Percentiles rank a stretch among this genome's conserved stretches.
Evolutionary conservation across 2,888 invertebrate genomes (phyloP).

Genomic region (Marasmarcha lunaedactyla): DNA sequence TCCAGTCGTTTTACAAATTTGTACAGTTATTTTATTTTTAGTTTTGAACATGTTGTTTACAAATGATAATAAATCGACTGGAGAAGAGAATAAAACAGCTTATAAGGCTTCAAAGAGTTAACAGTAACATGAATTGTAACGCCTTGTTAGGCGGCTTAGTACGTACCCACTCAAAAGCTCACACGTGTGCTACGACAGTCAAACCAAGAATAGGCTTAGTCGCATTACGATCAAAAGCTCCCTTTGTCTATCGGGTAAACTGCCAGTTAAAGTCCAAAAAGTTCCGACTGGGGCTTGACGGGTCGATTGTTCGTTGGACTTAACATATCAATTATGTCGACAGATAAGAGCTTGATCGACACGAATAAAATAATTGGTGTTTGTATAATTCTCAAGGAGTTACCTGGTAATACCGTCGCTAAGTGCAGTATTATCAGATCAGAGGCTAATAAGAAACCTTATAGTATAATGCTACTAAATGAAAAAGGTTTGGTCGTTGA

Average conservation of each 20-base stretch:
- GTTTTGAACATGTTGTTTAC: too few species aligned
- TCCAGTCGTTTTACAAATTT: too few species aligned
- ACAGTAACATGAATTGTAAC: constrained; percentile 19
- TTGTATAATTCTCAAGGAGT: constrained; percentile 66
- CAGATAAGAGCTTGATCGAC: constrained; percentile 61
- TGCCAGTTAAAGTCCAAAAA: constrained; percentile 7
- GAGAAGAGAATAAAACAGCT: too few species aligned
- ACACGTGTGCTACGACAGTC: constrained; percentile 25
- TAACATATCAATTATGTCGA: constrained; percentile 68
- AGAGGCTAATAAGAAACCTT: too few species aligned
- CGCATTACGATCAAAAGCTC: constrained; percentile 52
- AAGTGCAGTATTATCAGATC: constrained; percentile 55
- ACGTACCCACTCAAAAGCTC: background rate
- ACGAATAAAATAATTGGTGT: constrained; percentile 69
- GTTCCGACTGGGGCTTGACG: constrained; percentile 29
- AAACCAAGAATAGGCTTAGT: constrained; percentile 35
- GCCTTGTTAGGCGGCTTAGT: constrained; percentile 21
- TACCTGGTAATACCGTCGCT: constrained; percentile 41
- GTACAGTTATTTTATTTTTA: too few species aligned
- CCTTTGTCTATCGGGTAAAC: constrained; percentile 40
- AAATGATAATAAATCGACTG: too few species aligned
- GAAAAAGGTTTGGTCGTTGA: too few species aligned
- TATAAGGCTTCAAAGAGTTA: too few species aligned
- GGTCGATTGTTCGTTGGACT: constrained; percentile 60
- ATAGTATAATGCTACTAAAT: too few species aligned